Evolutionary conservation across 1,140 invertebrate genomes (phyloP).

Genomic region (Lepidotrigona ventralis): DNA sequence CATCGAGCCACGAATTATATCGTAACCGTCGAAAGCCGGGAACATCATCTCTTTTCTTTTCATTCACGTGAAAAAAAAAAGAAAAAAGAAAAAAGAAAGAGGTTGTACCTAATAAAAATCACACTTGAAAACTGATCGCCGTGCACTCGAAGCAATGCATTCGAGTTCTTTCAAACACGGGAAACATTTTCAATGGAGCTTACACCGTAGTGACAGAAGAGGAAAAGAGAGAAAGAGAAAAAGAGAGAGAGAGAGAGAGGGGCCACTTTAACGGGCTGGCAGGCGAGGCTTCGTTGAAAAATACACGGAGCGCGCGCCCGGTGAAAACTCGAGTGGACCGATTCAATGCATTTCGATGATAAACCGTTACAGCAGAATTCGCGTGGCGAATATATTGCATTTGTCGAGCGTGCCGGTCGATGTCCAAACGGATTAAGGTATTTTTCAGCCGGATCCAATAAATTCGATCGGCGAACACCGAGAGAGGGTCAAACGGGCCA

Average conservation of each 20-base stretch:
- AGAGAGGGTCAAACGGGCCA: not conserved
- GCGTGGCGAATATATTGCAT: conserved; percentile 34
- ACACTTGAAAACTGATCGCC: not conserved
- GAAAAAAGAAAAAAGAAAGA: not conserved
- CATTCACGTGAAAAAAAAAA: not conserved
- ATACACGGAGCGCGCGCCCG: not conserved
- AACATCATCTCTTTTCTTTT: not conserved
- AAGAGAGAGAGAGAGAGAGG: not conserved
- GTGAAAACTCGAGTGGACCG: conserved; percentile 26
- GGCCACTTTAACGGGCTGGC: conserved; percentile 1
- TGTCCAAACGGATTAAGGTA: conserved; percentile 40
- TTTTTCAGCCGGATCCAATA: conserved; percentile 39
- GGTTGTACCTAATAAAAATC: not conserved
- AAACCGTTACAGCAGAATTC: conserved; percentile 31
- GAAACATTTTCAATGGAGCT: not conserved
- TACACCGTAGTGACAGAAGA: not conserved
- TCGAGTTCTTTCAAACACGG: not conserved
- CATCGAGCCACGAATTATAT: not conserved
- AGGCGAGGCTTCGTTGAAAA: conserved; percentile 20
- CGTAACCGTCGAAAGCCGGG: not conserved
- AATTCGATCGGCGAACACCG: conserved; percentile 6
- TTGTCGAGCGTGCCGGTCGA: conserved; percentile 23
- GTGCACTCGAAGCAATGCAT: not conserved
- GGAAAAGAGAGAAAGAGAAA: not conserved
- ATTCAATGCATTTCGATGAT: conserved; percentile 40